Evolutionary conservation across 2,888 invertebrate species (phyloP), one percentile per base, ranked within the genome.

Genomic region (Oligia strigilis): DNA sequence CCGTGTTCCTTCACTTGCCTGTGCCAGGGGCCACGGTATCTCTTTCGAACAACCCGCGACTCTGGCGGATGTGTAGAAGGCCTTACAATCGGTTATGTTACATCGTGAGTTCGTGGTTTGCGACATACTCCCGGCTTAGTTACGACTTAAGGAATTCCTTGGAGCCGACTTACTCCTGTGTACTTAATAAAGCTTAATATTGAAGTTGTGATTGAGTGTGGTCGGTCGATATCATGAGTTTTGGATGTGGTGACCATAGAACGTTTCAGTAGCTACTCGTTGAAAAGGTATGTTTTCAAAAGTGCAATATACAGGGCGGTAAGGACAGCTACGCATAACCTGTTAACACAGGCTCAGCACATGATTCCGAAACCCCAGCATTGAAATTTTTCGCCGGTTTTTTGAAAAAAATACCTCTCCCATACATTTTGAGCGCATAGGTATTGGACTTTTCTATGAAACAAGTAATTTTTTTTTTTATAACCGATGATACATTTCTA

Each of bases 101-200:
- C 58, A 78, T 84, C 73, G 78, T 70, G 58, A 85, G 72, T 84
- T 78, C 40, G 75, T 60, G 78, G 84, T 82, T 78, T 43, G 69
- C 17, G 82, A 75, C 72, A 84, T 52, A 43, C 66, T 82, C 82
- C 69, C 49, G 72, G 75, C 78, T 84, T 85, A 84, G 62, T 78
- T 70, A 78, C 72, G 65, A 85, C 85, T 84, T 85, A 85, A 62
- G 75, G 29, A 70, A 73, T 72, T 62, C 43, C 78, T 78, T 78
- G 62, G 82, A 82, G 72, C 66, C 60, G 74, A 65, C 67, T 75
- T 67, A 84, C 23, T 49, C 43, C 19, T 70, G 36, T 82, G 69
- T 78, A 82, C 72, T 78, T 75, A 65, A 82, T 75, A 73, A 82
- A 82, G 86, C 86, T 75, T 82, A 75, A 82, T 84, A 78, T 73